Conservation (phyloP, 2,797 vertebrate genomes). For the Gymnocypris eckloni region DNA sequence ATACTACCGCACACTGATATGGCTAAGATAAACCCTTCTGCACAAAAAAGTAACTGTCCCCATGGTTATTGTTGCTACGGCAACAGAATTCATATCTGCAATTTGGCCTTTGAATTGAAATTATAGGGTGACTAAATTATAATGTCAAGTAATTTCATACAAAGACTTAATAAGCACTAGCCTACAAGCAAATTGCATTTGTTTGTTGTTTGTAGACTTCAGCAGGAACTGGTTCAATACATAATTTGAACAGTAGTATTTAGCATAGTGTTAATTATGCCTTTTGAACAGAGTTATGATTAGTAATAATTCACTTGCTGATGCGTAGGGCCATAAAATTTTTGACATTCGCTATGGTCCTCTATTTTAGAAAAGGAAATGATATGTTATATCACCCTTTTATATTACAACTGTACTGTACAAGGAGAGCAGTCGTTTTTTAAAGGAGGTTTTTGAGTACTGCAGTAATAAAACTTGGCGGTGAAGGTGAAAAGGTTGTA, state of each 20-base stretch:
- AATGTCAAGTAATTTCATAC: constrained; percentile 47
- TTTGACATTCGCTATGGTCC: constrained; percentile 15
- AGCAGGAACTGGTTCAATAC: background rate
- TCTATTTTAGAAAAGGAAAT: constrained; percentile 24
- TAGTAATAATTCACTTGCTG: constrained; percentile 25
- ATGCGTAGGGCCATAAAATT: constrained; percentile 7
- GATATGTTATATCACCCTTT: background rate
- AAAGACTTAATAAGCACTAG: constrained; percentile 41
- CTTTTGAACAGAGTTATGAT: constrained; percentile 36
- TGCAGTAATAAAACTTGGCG: background rate
- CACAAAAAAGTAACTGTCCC: constrained; percentile 34
- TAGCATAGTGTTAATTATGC: constrained; percentile 28
- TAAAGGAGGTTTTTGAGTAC: constrained; percentile 20
- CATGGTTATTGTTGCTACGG: constrained; percentile 55
- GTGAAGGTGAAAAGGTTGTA: constrained; percentile 22
- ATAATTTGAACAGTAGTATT: constrained; percentile 30
- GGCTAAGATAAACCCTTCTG: constrained; percentile 29
- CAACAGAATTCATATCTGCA: constrained; percentile 49
- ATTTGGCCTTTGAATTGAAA: constrained; percentile 50
- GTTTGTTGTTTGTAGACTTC: constrained; percentile 40
- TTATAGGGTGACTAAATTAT: constrained; percentile 49
- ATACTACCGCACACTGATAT: constrained; percentile 23
- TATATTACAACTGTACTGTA: constrained; percentile 10
- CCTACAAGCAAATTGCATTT: constrained; percentile 30
- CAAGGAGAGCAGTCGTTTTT: constrained; percentile 18